These are phyloP conservation scores for Lerema accius DNA, from an alignment of 1,140 invertebrate genomes.

Conservation along the genomic window DNA sequence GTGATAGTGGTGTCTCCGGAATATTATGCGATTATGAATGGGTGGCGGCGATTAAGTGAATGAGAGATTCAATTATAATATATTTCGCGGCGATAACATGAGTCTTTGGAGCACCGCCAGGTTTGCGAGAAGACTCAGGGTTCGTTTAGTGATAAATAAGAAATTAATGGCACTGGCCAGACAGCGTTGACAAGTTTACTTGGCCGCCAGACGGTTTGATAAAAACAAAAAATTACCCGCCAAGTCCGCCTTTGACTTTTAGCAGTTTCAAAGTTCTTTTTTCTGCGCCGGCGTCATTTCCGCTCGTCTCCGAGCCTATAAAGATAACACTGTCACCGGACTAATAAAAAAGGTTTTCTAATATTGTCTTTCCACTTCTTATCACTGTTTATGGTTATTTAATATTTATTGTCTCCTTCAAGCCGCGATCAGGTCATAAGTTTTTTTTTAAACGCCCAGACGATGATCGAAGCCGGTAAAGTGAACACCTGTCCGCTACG, in stretches of 20 bases:
- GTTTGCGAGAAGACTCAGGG: conserved; percentile 47
- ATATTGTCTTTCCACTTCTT: not conserved
- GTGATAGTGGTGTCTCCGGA: conserved; percentile 29
- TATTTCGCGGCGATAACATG: conserved; percentile 43
- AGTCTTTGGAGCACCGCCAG: conserved; percentile 55
- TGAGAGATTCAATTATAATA: conserved; percentile 44
- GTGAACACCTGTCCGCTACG: conserved; percentile 1
- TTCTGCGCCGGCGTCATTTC: conserved; percentile 13
- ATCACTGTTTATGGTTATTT: conserved; percentile 3
- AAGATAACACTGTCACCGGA: not conserved
- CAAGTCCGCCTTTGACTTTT: conserved; percentile 34
- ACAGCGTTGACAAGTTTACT: conserved; percentile 68
- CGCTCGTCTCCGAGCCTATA: conserved; percentile 11
- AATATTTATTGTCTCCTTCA: not conserved
- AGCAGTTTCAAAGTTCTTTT: conserved; percentile 25
- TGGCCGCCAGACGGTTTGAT: conserved; percentile 52
- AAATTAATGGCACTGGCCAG: conserved; percentile 61
- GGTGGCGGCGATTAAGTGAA: conserved; percentile 40
- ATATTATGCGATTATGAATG: conserved; percentile 50
- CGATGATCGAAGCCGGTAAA: not conserved
- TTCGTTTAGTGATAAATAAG: conserved; percentile 62
- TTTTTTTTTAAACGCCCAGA: not conserved
- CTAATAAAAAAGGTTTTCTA: not conserved
- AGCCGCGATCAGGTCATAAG: not conserved
- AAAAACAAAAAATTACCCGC: conserved; percentile 42